Conservation (phyloP, 1,140 invertebrate species). For the Cardiocondyla obscurior region DNA sequence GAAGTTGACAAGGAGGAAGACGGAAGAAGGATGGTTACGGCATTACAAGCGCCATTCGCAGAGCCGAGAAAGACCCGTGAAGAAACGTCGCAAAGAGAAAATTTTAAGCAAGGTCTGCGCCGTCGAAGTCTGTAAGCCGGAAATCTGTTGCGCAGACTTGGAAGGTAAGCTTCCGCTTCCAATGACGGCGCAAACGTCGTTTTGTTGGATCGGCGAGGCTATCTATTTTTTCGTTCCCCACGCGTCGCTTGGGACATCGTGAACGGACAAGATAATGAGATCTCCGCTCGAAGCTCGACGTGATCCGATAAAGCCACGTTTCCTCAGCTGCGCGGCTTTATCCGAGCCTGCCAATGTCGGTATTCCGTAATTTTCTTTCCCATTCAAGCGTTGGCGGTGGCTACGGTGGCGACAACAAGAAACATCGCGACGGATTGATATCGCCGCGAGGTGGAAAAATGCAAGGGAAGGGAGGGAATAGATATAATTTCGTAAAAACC, state of each 20-base stretch:
- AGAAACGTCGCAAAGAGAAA: neutral
- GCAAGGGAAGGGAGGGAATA: neutral
- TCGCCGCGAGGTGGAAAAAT: neutral
- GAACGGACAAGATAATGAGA: slow-evolving; percentile 19
- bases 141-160: slow-evolving; percentile 64
- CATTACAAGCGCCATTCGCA: neutral
- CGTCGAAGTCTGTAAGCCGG: slow-evolving; percentile 54
- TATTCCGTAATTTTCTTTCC: slow-evolving; percentile 32
- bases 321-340: neutral
- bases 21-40: neutral
- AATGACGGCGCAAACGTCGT: neutral
- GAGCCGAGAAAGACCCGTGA: slow-evolving; percentile 30
- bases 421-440: slow-evolving; percentile 30
- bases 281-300: neutral
- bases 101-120: slow-evolving; percentile 45
- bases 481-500: slow-evolving; percentile 33
- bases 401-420: neutral
- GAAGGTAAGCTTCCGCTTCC: slow-evolving; percentile 46
- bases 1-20: neutral
- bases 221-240: slow-evolving; percentile 13
- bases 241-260: neutral
- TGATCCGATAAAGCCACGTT: slow-evolving; percentile 24
- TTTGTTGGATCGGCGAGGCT: neutral
- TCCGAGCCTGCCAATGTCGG: neutral
- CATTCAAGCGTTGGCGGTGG: neutral